phyloP scores from a whole-genome alignment of 2,113 vertebrate genomes.

The Taurulus bubalis region DNA sequence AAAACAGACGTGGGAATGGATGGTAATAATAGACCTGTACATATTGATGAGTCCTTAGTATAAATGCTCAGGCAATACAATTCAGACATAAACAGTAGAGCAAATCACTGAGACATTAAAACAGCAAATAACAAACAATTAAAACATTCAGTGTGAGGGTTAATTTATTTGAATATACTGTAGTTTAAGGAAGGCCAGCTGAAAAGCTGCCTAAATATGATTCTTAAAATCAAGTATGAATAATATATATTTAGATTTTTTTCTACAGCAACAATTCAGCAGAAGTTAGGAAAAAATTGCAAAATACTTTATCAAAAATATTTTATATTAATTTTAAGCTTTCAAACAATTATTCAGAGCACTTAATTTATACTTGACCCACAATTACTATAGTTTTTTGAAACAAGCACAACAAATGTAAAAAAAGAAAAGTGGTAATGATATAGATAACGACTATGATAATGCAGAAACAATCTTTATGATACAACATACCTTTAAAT shows the following conservation, averaged over 20 bases:
- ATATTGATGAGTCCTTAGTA: constrained; percentile 22
- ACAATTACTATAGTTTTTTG: constrained; percentile 10
- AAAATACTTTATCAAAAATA: constrained; percentile 71
- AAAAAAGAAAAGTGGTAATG: constrained; percentile 33
- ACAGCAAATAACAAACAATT: constrained; percentile 41
- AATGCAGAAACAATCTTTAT: constrained; percentile 10
- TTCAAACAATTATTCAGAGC: constrained; percentile 19
- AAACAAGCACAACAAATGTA: constrained; percentile 16
- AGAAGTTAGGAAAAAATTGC: constrained; percentile 20
- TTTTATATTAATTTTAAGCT: constrained; percentile 17
- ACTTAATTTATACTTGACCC: constrained; percentile 28
- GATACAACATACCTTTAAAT: neutral
- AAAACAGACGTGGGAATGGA: neutral
- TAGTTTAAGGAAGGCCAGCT: neutral
- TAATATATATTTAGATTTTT: constrained; percentile 1
- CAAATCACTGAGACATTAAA: constrained; percentile 34
- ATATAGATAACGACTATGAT: constrained; percentile 14
- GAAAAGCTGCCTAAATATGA: neutral
- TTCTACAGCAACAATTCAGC: constrained; percentile 7
- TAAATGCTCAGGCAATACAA: constrained; percentile 29
- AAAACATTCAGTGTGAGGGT: constrained; percentile 29
- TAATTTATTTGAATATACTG: constrained; percentile 16
- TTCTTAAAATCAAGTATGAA: constrained; percentile 20
- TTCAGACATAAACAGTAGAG: constrained; percentile 15
- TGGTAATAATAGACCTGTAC: constrained; percentile 26